Evolutionary conservation across 2,113 vertebrate species (phyloP), one percentile per base, ranked within the genome.

Genomic region (Sigmodon hispidus): DNA sequence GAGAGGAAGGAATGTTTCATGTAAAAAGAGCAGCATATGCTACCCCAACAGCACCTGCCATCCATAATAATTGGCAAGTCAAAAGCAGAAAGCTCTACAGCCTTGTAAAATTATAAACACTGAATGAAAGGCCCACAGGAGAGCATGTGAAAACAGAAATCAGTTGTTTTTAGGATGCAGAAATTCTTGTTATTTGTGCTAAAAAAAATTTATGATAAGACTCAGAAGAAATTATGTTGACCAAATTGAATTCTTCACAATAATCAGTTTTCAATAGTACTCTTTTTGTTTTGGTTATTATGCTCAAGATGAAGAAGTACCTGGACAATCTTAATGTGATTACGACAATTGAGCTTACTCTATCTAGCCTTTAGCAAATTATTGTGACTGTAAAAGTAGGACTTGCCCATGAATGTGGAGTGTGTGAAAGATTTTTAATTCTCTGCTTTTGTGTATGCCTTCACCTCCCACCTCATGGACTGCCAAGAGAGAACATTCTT

Each of bases 191-290:
- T 73, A 61, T 48, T 94, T 50, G 26, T 91, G 79, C 88, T 92
- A 89, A 95, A 95, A 73, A 89, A 31, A 80, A 90, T 95, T 69
- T 72, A 34, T 88, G 34, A 36, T 72, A 93, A 94, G 69, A 79
- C 7, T 86, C 29, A 72, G 8, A 92, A 92, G 31, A 90, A 92
- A 85, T 89, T 76, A 81, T 73, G n/a, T 93, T 76, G 29, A 50
- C 31, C 80, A 57, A 91, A 67, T 81, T 96, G 45, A 93, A 93
- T 91, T 95, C 45, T 96, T 96, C 34, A 87, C 43, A 90, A 85
- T 50, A 94, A n/a, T 73, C 55, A 48, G 59, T 61, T 96, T 96
- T 95, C 70, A 69, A 8, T 59, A 77, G 59, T 15, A 88, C 34
- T 61, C 87, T 83, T 72, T 72, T 45, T 93, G 5, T 89, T 95